phyloP scores from a whole-genome alignment of 2,113 vertebrate species.

The Poeciliopsis prolifica region DNA sequence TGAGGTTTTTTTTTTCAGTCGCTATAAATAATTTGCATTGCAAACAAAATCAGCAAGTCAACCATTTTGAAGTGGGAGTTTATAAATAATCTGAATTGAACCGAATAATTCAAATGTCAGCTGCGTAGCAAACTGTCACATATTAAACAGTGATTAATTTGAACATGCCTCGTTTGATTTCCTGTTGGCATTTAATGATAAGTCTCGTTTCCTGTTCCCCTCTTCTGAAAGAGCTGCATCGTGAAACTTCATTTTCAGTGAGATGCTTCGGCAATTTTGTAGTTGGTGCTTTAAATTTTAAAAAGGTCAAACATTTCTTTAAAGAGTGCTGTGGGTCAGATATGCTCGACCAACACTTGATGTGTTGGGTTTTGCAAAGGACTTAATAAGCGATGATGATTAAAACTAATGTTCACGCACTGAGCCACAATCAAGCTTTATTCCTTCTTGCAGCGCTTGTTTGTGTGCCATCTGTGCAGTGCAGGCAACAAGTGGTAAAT shows the following conservation, averaged over 20 bases:
- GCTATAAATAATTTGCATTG: too few species aligned
- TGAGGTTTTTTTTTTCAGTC: too few species aligned
- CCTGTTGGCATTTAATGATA: conserved; percentile 31
- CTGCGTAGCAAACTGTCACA: background rate
- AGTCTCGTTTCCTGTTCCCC: conserved; percentile 10
- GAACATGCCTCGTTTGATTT: conserved; percentile 14
- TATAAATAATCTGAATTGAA: background rate
- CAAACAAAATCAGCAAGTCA: too few species aligned
- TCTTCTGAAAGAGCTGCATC: background rate
- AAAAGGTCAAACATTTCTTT: too few species aligned
- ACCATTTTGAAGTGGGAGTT: background rate
- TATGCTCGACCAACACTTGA: too few species aligned
- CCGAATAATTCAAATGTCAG: background rate
- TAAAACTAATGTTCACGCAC: conserved; percentile 24
- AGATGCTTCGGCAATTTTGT: background rate
- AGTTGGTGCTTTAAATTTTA: background rate
- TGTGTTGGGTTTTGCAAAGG: background rate
- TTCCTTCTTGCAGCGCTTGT: conserved; percentile 45
- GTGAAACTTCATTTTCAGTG: background rate
- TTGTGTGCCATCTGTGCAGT: conserved; percentile 63
- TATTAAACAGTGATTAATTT: background rate
- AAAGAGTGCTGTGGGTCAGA: too few species aligned
- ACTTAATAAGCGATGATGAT: background rate
- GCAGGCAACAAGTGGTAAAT: conserved; percentile 66
- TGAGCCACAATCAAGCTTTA: conserved; percentile 52